A percentile compares a stretch with the other conserved stretches of the same genome.
phyloP scores from a whole-genome alignment of 1,140 invertebrate genomes.

The Episyrphus balteatus region DNA sequence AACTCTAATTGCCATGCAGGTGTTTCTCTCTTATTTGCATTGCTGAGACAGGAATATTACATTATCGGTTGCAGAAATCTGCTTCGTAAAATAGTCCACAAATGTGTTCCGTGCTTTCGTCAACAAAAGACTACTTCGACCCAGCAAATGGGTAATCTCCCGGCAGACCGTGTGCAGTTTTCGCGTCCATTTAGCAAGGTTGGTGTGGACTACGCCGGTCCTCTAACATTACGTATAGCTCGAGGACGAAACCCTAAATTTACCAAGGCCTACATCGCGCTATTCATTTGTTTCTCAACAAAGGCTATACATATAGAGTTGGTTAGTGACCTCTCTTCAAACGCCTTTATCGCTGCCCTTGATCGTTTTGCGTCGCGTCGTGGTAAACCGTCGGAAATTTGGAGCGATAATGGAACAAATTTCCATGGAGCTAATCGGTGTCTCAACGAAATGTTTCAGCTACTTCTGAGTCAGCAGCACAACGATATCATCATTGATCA shows the following conservation, averaged over 20 bases:
- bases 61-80: constrained; percentile 16
- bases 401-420: too few relatives aligned
- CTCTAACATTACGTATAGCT: constrained; percentile 10
- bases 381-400: constrained; percentile 26
- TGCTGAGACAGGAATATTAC: constrained; percentile 18
- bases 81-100: constrained; percentile 11
- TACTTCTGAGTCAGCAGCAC: too few relatives aligned
- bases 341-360: constrained; percentile 24
- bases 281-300: constrained; percentile 13
- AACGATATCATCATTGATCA: too few relatives aligned
- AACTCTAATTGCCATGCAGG: constrained; percentile 35
- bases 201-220: constrained; percentile 31
- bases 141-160: constrained; percentile 29
- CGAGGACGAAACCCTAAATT: neutral
- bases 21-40: constrained; percentile 14
- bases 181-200: constrained; percentile 17
- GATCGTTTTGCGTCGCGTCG: constrained; percentile 26
- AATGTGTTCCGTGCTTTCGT: constrained; percentile 27
- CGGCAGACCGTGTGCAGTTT: constrained; percentile 8
- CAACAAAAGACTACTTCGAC: constrained; percentile 13
- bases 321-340: constrained; percentile 7
- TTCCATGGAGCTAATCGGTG: constrained; percentile 15
- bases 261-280: constrained; percentile 8
- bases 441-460: too few relatives aligned
- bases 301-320: constrained; percentile 23